Base-by-base conservation (phyloP, 1,140 invertebrate species). In the Bombus difficillimus region DNA sequence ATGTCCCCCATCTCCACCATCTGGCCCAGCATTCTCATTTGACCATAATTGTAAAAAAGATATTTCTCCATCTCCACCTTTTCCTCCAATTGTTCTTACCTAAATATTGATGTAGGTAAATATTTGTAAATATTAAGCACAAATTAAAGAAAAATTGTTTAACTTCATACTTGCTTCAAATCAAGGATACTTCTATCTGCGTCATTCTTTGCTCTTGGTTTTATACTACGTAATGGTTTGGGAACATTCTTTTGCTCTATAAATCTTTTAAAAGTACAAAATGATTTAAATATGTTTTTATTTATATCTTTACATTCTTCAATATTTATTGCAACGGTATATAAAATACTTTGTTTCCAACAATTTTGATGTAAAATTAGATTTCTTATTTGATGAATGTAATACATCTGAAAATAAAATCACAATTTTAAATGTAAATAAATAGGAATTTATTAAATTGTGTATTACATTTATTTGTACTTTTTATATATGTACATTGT, bases 1-100 rank as follows among this genome's bases (percentile, higher is more conserved):
- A 93, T 99, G 97, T 2, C 99, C 99, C 22, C 99, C 99, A 95
- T 99, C 98, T 1, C 99, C 99, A 9, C 99, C 99, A 95, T 99
- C 98, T 1, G 99, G 99, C 13, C 99, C 99, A 1, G 98, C 99
- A 84, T 96, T 96, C 87, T 98, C 98, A 92, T 99, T 98, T 32
- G 95, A 95, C 95, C 96, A 98, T 18, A 97, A 92, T 79, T 96
- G 96, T 5, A 98, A 92, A 93, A 99, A 99, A 1, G 98, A 98
- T 83, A 99, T 97, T 86, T 96, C 96, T 1, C 99, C 99, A 96
- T 99, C 96, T 3, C 99, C 99, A 13, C 99, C 99, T 76, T 97
- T 97, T 0, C 99, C 99, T 12, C 97, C 99, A 3, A 96, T 92
- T 3, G 97, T 95, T 83, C 96, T 93, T 0, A 97, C 94, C 94